Evolutionary conservation across 2,888 invertebrate genomes (phyloP), one percentile per base, ranked within the genome.

Genomic region (Minunthozetes semirufus): DNA sequence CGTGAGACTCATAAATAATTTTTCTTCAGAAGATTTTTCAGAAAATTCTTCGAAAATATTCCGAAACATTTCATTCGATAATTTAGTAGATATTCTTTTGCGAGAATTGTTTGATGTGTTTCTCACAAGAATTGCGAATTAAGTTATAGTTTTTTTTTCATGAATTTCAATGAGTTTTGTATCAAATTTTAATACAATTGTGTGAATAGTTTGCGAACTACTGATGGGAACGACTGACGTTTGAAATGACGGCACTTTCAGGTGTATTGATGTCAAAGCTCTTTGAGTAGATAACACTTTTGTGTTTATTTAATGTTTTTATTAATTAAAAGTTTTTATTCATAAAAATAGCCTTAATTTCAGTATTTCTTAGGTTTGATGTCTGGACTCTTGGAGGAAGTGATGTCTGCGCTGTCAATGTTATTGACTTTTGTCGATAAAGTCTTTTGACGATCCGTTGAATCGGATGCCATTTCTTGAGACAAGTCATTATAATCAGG

Each of bases 181-280:
- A 42, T 42, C 11, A 42, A 42, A 42, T 42, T 42, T 42, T 33
- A 33, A 13, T 42, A 42, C 42, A 42, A 42, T 13, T 42, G 42
- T 8, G 9, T 11, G 11, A 42, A 42, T 8, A 42, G 8, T 42
- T 8, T 8, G 11, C 13, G 11, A 42, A 42, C 42, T 42, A 42
- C 5, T 42, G 13, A 8, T 9, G 42, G 5, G 42, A 42, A 42
- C 42, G 42, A 53, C 25, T n/a, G 19, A 53, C 25, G 53, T 8
- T 5, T 25, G 25, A 53, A 19, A 6, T 19, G 25, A 19, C 25
- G 53, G 53, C 53, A 53, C 63, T 63, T 63, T 17, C 63, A 63
- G 63, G 63, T 33, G 33, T 63, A 63, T 63, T 63, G 63, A 33
- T 33, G 29, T 29, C 13, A 63, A 63, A 63, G 63, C 63, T 63